Evolutionary conservation across 2,888 invertebrate genomes (phyloP), one percentile per base, ranked within the genome.

Genomic region (Suillia variegata): DNA sequence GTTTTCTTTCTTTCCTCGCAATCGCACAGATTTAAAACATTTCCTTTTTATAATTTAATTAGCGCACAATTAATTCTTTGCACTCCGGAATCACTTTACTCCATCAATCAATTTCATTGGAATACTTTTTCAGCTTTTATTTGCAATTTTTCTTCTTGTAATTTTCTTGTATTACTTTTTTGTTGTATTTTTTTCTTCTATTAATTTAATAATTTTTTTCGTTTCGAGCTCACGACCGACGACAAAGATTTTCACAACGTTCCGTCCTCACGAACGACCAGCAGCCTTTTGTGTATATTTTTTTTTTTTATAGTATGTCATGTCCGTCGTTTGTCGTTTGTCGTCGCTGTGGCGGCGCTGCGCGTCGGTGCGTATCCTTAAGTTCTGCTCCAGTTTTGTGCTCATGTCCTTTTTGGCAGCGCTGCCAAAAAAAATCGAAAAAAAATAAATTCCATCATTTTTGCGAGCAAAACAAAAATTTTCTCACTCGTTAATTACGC

Each of bases 241-340:
- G 67, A n/a, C n/a, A n/a, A n/a, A n/a, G n/a, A n/a, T n/a, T n/a
- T 64, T 66, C 65, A 66, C 33, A 54, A 68, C 66, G 70, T 67
- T 68, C 70, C 73, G 69, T 68, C 68, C 75, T 68, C 66, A 63
- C 76, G 74, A 73, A 77, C 75, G 76, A 75, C 79, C 76, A 72
- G 70, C 72, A 70, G 71, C 74, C 74, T 60, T 68, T 75, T 75
- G 73, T 67, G 58, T 56, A 58, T 12, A n/a, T n/a, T n/a, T n/a
- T n/a, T n/a, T n/a, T n/a, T 53, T 50, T 18, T n/a, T 20, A 54
- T 59, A 33, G 50, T 18, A 55, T 58, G 47, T 34, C 54, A 45
- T 56, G n/a, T n/a, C n/a, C n/a, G n/a, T n/a, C n/a, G n/a, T n/a
- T n/a, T n/a, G n/a, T n/a, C n/a, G n/a, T n/a, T n/a, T n/a, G n/a